Percentiles rank a stretch among this genome's conserved stretches.
Evolutionary conservation across 2,113 vertebrate genomes (phyloP).

Genomic region (Bufo gargarizans): DNA sequence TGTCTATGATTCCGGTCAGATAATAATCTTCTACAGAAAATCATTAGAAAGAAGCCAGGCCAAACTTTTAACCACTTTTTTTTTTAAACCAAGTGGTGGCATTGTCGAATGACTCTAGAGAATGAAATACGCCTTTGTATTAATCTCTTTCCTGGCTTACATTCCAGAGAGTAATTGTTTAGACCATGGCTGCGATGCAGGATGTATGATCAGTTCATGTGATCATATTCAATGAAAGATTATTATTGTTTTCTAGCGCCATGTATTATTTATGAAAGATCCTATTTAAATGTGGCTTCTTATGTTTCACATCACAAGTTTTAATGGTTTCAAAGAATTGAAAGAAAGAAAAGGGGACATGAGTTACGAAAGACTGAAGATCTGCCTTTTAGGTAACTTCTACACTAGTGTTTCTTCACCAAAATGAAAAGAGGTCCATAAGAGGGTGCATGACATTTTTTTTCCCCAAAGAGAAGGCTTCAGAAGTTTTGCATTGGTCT

Average conservation of each 20-base stretch:
- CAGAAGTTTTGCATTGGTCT: background rate
- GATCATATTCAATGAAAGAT: slow-evolving; percentile 11
- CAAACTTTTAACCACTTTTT: too few relatives aligned
- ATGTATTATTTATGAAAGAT: background rate
- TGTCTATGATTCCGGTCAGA: background rate
- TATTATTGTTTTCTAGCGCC: background rate
- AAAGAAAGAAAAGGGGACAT: background rate
- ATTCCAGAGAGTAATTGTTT: background rate
- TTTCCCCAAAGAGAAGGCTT: too few relatives aligned
- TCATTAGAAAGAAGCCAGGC: background rate
- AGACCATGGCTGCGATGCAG: background rate
- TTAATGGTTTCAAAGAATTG: background rate
- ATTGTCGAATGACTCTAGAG: slow-evolving; percentile 12
- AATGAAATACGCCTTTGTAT: slow-evolving; percentile 1
- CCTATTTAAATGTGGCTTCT: background rate
- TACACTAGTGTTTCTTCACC: background rate
- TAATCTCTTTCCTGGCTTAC: background rate
- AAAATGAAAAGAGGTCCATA: too few relatives aligned
- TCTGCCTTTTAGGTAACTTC: background rate
- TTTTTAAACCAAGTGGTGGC: too few relatives aligned
- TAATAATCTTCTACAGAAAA: background rate
- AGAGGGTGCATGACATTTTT: too few relatives aligned
- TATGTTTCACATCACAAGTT: background rate
- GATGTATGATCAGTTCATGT: slow-evolving; percentile 21
- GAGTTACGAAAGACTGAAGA: background rate